phyloP scores from a whole-genome alignment of 1,140 invertebrate genomes.

The Drosophila chauvacae region DNA sequence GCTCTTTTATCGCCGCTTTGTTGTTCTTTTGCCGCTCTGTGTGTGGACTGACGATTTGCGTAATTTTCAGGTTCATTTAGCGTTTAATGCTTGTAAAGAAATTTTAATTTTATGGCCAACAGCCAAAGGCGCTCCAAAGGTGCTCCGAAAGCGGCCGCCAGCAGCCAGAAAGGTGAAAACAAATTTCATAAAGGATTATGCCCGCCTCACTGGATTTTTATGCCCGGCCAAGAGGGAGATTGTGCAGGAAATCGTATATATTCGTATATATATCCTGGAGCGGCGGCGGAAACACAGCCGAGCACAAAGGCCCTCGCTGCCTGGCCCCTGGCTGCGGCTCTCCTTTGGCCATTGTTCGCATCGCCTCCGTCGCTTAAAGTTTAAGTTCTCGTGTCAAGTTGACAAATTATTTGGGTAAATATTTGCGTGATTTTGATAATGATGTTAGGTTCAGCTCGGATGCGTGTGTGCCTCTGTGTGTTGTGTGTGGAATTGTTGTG shows the following conservation, averaged over 20 bases:
- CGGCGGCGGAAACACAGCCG: conserved; percentile 2
- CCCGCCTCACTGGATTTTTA: conserved; percentile 60
- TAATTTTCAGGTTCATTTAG: conserved; percentile 84
- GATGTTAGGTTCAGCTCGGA: conserved; percentile 55
- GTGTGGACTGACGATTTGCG: conserved; percentile 69
- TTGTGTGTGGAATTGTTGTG: conserved; percentile 50
- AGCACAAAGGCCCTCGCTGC: neutral
- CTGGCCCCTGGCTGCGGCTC: neutral
- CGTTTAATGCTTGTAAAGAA: conserved; percentile 84
- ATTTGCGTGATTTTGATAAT: conserved; percentile 79
- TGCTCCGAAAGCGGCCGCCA: conserved; percentile 20
- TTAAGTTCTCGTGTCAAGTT: conserved; percentile 73
- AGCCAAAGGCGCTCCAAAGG: conserved; percentile 58
- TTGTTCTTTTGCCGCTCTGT: conserved; percentile 35
- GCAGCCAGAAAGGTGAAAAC: conserved; percentile 58
- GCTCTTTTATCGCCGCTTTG: conserved; percentile 58
- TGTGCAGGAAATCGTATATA: neutral
- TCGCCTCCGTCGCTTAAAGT: conserved; percentile 47
- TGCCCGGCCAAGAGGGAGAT: conserved; percentile 3
- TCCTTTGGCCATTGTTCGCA: conserved; percentile 16
- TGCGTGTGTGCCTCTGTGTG: conserved; percentile 22
- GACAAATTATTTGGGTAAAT: conserved; percentile 83
- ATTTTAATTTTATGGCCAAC: conserved; percentile 82
- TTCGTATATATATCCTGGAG: conserved; percentile 17
- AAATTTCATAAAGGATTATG: conserved; percentile 78